Evolutionary conservation across 2,888 invertebrate genomes (phyloP).

Genomic region (Zootermopsis nevadensis): DNA sequence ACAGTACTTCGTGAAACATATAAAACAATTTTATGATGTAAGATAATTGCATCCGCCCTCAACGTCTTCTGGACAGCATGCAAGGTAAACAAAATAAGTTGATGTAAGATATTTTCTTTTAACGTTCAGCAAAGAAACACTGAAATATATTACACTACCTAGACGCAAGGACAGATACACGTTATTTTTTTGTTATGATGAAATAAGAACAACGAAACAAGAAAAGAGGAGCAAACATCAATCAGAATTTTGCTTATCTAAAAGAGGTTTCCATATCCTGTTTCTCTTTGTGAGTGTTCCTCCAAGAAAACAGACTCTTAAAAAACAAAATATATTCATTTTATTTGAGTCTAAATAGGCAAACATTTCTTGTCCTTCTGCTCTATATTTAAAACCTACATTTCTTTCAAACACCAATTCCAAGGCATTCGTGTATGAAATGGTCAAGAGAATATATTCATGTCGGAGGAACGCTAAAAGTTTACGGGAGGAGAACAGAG

Average conservation of each 20-base stretch:
- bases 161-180: too few relatives aligned
- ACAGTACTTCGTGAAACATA: too few relatives aligned
- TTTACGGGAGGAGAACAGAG: not conserved
- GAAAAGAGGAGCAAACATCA: not conserved
- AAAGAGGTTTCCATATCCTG: not conserved
- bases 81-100: too few relatives aligned
- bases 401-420: not conserved
- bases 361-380: not conserved
- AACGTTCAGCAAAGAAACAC: too few relatives aligned
- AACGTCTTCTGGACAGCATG: too few relatives aligned
- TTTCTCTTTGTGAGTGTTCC: not conserved
- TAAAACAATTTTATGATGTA: too few relatives aligned
- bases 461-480: not conserved
- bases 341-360: not conserved
- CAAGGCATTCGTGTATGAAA: not conserved
- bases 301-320: not conserved
- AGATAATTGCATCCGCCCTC: too few relatives aligned
- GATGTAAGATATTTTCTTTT: too few relatives aligned
- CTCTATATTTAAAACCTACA: not conserved
- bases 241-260: not conserved
- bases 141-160: too few relatives aligned
- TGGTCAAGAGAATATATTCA: slow-evolving; percentile 4
- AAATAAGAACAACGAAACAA: too few relatives aligned
- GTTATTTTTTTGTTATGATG: too few relatives aligned
- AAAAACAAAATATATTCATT: not conserved